Base-by-base conservation (phyloP, 37 sponge, comb jelly and placozoan species). In the Amphimedon queenslandica region DNA sequence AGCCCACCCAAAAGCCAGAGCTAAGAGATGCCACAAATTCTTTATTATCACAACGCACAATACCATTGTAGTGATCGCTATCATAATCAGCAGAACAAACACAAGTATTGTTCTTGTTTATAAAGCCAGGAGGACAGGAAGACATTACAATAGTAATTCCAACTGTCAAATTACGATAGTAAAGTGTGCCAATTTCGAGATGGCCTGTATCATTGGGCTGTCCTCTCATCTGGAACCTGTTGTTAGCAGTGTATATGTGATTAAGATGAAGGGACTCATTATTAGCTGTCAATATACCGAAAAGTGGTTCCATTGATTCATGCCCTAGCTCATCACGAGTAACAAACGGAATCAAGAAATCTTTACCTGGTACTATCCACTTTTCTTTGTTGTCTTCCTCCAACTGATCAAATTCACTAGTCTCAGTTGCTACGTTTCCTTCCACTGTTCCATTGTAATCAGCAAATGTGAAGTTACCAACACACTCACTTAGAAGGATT, bases 61-160 rank as follows among this genome's bases (percentile, higher is more conserved):
- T 72, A 16, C 57, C 73, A 72, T 53, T 47, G 57, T 55, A 72
- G 56, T 47, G 13, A 47, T 8, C 8, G 13, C 13, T 47, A 18
- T 8, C 53, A 47, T 21, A 18, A 53, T 29, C 21, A 47, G 73
- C 73, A 4, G 31, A 29, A 72, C 73, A 72, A 18, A 11, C 34
- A 30, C 73, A 72, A 1, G 39, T 21, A 33, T 29, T 28, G 56
- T 47, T 4, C 1, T 34, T 4, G n/a, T 25, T 27, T 5, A 34
- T 25, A 51, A 72, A 72, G 8, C 73, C 73, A 6, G 73, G 73
- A 18, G 73, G 73, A 8, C 73, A 72, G n/a, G 35, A 3, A 5
- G 70, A 37, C 28, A 39, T 1, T 2, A 28, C 38, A 47, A 47
- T 47, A 47, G 8, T 47, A 8, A 47, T 18, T 47, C 13, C 13